These are phyloP conservation scores for Poeciliopsis paucimaculata DNA, from an alignment of 2,797 vertebrate genomes.

Conservation along the genomic window DNA sequence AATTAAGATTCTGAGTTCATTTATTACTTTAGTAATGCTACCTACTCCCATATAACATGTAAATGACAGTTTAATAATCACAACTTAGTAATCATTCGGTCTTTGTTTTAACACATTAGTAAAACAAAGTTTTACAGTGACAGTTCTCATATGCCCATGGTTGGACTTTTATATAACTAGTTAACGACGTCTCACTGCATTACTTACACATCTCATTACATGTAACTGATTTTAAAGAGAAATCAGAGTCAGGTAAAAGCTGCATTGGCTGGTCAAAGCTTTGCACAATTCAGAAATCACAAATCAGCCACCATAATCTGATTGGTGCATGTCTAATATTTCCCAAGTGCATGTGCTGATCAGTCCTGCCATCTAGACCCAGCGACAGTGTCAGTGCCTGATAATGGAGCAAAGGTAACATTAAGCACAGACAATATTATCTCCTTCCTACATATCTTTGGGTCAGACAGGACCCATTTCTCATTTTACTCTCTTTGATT, in stretches of 20 bases:
- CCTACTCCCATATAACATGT: neutral
- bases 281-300: neutral
- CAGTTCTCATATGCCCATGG: neutral
- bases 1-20: neutral
- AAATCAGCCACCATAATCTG: neutral
- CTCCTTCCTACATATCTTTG: slow-evolving; percentile 63
- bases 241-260: neutral
- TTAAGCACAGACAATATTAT: slow-evolving; percentile 69
- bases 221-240: neutral
- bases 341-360: neutral
- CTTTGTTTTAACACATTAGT: neutral
- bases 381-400: slow-evolving; percentile 17
- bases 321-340: slow-evolving; percentile 1
- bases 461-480: slow-evolving; percentile 68
- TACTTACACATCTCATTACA: neutral
- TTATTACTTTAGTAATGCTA: neutral
- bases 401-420: slow-evolving; percentile 37
- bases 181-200: neutral
- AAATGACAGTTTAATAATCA: neutral
- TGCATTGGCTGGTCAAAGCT: neutral
- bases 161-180: neutral
- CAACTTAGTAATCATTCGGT: neutral
- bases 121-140: neutral
- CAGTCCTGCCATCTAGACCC: slow-evolving; percentile 17
- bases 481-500: slow-evolving; percentile 78